These are phyloP conservation scores for Siderastrea siderea DNA, from an alignment of 92 coral and sea anemone species.

Conservation along the genomic window DNA sequence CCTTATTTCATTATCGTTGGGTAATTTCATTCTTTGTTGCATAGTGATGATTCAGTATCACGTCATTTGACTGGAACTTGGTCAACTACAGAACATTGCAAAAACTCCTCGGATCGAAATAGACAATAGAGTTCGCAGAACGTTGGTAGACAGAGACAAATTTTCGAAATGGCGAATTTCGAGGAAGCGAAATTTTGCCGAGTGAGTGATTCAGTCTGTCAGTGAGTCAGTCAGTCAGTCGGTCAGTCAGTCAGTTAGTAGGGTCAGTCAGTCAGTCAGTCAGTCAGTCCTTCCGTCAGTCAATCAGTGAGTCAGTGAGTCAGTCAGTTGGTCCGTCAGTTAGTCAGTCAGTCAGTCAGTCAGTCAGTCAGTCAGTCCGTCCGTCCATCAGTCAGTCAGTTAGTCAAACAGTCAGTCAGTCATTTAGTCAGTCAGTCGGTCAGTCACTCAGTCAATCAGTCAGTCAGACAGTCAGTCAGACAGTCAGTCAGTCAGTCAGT, in stretches of 20 bases:
- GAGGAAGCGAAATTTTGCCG: conserved; percentile 27
- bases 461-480: background rate
- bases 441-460: background rate
- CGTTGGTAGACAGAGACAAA: conserved; percentile 12
- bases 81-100: background rate
- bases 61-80: no score
- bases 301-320: background rate
- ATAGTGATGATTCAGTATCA: no score
- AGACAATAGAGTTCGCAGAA: no score
- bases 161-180: conserved; percentile 23
- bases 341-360: no score
- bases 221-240: no score
- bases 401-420: background rate
- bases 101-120: conserved; percentile 6
- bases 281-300: no score
- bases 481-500: background rate
- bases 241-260: no score
- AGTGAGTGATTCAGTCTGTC: background rate
- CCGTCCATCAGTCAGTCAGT: no score
- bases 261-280: no score
- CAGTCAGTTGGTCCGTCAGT: no score
- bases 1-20: no score
- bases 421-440: background rate
- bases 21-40: no score
- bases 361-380: background rate